Evolutionary conservation across 2,888 invertebrate species (phyloP).

Genomic region (Limnephilus marmoratus): DNA sequence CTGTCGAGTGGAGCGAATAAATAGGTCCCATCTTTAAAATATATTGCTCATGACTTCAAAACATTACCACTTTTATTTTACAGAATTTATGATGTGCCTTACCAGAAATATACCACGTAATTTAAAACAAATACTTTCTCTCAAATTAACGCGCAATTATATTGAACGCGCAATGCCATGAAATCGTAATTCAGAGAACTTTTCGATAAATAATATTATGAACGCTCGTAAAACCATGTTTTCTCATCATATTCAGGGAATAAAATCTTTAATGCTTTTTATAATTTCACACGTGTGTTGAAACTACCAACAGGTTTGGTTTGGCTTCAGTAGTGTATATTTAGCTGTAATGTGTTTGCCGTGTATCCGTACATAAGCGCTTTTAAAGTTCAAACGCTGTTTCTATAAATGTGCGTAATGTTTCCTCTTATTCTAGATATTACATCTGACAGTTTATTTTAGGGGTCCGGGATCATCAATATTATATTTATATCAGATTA

Average conservation of each 20-base stretch:
- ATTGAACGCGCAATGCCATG: not conserved
- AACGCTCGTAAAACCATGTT: not conserved
- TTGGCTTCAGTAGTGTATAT: constrained; percentile 3
- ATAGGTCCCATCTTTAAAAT: not conserved
- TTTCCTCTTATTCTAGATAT: not conserved
- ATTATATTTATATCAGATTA: not conserved
- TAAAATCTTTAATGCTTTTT: constrained; percentile 17
- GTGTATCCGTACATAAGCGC: not conserved
- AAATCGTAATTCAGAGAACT: constrained; percentile 1
- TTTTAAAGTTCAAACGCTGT: not conserved
- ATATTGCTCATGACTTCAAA: not conserved
- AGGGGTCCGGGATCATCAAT: too few relatives aligned
- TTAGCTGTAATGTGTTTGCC: not conserved
- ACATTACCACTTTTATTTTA: not conserved
- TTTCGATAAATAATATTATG: not conserved
- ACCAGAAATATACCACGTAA: not conserved
- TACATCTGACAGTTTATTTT: not conserved
- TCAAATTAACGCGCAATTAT: not conserved
- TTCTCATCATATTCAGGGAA: constrained; percentile 20
- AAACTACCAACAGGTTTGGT: not conserved
- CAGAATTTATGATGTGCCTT: not conserved
- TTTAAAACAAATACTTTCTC: not conserved
- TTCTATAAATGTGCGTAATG: not conserved
- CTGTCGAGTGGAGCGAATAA: not conserved
- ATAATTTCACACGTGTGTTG: constrained; percentile 28